Percentiles rank a stretch among this genome's conserved stretches.
These are phyloP conservation scores for Holothuria leucospilota DNA, from an alignment of 53 echinoderm and acorn worm genomes.

Conservation along the genomic window DNA sequence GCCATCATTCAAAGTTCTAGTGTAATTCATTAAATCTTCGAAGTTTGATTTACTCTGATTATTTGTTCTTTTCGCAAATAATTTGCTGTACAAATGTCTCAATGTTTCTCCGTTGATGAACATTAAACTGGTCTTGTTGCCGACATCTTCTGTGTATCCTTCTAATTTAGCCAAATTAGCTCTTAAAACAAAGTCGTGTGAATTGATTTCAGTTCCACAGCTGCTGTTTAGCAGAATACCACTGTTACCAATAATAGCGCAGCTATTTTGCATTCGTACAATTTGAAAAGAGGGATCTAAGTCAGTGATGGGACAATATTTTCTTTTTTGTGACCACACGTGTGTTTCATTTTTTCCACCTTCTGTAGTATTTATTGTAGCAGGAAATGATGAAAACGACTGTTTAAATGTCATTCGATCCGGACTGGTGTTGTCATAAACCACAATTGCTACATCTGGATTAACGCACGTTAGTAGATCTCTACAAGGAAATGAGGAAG, in stretches of 20 bases:
- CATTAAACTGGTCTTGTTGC: background rate
- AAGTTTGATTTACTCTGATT: too few species aligned
- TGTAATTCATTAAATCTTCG: too few species aligned
- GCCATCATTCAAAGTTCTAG: too few species aligned
- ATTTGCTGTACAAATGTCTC: too few species aligned
- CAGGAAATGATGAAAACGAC: too few species aligned
- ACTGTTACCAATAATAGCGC: constrained; percentile 16
- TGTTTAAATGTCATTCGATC: too few species aligned
- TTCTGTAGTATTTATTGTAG: too few species aligned
- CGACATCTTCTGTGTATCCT: background rate
- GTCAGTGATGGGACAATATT: background rate
- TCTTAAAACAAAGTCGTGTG: constrained; percentile 17
- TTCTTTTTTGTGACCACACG: background rate
- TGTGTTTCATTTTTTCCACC: background rate
- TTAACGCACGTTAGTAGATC: too few species aligned
- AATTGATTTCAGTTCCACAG: constrained; percentile 1
- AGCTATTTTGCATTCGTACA: background rate
- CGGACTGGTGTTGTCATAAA: too few species aligned
- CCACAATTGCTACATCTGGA: too few species aligned
- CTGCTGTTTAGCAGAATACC: background rate
- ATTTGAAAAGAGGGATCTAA: background rate
- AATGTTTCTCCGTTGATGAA: background rate
- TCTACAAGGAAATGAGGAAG: too few species aligned
- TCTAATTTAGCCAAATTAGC: constrained; percentile 5
- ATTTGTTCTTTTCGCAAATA: too few species aligned